Evolutionary conservation across 2,797 vertebrate species (phyloP), one percentile per base, ranked within the genome.

Genomic region (Sebastes iracundus): DNA sequence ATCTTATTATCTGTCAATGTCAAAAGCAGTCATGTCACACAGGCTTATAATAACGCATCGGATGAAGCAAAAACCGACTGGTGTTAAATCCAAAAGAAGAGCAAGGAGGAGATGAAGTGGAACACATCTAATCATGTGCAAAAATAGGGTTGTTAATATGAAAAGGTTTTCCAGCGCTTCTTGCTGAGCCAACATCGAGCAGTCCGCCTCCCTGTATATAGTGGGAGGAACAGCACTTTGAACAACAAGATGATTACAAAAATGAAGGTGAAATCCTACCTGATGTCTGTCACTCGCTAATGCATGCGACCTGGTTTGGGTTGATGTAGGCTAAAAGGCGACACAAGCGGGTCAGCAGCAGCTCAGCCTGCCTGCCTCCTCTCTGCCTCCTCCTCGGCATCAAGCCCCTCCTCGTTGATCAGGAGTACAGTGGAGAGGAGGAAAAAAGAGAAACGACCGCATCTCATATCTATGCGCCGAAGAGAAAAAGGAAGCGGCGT

Each of bases 401-500:
- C 93, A 94, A 94, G 94, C 95, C 96, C 96, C 95, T 95, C 94
- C 94, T 95, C 92, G 91, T 93, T 92, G 88, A 93, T 91, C 94
- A 0, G 42, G 42, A 46, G 91, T 91, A 94, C 92, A 91, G 90
- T 86, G 90, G 81, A 84, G 83, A 83, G 79, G 8, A 38, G 59
- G 66, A 59, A 20, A 49, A 49, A 72, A 72, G 46, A 55, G 35
- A 53, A 55, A 59, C 18, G 56, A 77, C 38, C 72, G 67, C 79
- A 91, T 46, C 42, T 46, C 42, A 46, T 86, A 83, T 87, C 81
- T 87, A 58, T 89, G 87, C 85, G 87, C 85, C 66, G 86, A 68
- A 35, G 71, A 35, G 71, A 75, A 80, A 77, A 83, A 84, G 91
- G 91, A 91, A 92, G 83, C 86, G 38, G 90, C 91, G 93, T 94